Conservation (phyloP, 2,888 invertebrate genomes). For the Synergus itoensis region DNA sequence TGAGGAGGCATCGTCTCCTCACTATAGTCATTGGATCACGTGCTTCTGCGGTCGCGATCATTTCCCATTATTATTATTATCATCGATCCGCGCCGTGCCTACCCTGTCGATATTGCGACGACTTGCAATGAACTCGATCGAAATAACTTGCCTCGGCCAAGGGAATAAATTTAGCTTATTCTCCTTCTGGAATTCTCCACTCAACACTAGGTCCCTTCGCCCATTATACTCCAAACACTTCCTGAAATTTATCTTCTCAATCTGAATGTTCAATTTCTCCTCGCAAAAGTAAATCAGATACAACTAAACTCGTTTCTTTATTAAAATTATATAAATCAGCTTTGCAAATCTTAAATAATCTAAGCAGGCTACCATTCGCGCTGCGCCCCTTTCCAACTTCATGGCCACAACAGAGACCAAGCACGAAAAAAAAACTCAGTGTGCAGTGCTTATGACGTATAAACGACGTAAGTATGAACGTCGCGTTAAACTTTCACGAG, state of each 20-base stretch:
- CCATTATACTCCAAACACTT: neutral
- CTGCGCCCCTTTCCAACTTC: too few species aligned
- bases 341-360: too few species aligned
- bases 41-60: conserved; percentile 75
- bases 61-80: conserved; percentile 73
- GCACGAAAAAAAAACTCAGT: too few species aligned
- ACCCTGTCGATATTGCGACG: conserved; percentile 64
- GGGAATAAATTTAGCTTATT: conserved; percentile 62
- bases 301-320: too few species aligned
- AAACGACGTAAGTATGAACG: too few species aligned
- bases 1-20: conserved; percentile 69
- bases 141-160: conserved; percentile 54
- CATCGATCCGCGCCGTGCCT: conserved; percentile 67
- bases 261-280: neutral
- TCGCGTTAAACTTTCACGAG: too few species aligned
- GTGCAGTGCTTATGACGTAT: too few species aligned
- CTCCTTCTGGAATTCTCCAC: conserved; percentile 59
- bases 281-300: neutral
- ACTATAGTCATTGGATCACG: conserved; percentile 76
- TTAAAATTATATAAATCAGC: too few species aligned
- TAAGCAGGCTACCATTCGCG: too few species aligned
- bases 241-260: neutral
- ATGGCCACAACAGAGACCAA: too few species aligned
- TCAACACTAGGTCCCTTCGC: conserved; percentile 8
- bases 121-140: conserved; percentile 59